Conservation (phyloP, 1,140 invertebrate species). For the Pseudomyrmex gracilis region DNA sequence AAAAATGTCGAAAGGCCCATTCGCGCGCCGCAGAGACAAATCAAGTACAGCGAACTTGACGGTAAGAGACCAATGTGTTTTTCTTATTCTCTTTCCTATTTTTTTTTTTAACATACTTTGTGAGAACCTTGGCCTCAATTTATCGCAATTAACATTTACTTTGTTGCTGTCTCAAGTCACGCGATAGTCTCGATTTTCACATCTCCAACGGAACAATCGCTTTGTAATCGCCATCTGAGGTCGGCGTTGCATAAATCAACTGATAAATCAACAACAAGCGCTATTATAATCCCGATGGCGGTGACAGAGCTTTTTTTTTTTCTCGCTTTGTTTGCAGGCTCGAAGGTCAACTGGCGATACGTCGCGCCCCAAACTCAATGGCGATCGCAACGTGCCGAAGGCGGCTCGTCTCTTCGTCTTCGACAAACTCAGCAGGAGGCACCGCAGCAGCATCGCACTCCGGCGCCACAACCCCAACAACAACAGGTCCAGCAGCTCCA, state of each 20-base stretch:
- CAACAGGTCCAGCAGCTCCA: constrained; percentile 29
- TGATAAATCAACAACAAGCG: not conserved
- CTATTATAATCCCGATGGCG: not conserved
- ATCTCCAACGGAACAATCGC: constrained; percentile 29
- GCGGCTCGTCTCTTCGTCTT: not conserved
- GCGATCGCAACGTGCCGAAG: constrained; percentile 71
- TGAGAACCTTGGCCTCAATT: constrained; percentile 5
- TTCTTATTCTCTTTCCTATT: not conserved
- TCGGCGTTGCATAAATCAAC: constrained; percentile 28
- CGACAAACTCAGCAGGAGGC: constrained; percentile 19
- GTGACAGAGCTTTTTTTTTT: constrained; percentile 2
- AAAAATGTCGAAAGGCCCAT: constrained; percentile 61
- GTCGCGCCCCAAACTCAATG: constrained; percentile 71
- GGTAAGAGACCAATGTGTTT: constrained; percentile 72
- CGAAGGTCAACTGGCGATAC: constrained; percentile 78
- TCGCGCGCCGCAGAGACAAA: constrained; percentile 76
- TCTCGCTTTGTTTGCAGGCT: constrained; percentile 70
- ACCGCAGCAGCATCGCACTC: not conserved
- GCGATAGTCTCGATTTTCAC: constrained; percentile 20
- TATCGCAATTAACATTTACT: constrained; percentile 1
- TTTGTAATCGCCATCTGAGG: constrained; percentile 9
- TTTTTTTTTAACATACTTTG: not conserved
- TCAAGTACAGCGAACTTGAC: constrained; percentile 79
- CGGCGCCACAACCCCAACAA: constrained; percentile 2
- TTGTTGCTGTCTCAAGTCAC: constrained; percentile 7